These are phyloP conservation scores for Brevimyrus niger DNA, from an alignment of 2,113 vertebrate genomes.

Conservation along the genomic window DNA sequence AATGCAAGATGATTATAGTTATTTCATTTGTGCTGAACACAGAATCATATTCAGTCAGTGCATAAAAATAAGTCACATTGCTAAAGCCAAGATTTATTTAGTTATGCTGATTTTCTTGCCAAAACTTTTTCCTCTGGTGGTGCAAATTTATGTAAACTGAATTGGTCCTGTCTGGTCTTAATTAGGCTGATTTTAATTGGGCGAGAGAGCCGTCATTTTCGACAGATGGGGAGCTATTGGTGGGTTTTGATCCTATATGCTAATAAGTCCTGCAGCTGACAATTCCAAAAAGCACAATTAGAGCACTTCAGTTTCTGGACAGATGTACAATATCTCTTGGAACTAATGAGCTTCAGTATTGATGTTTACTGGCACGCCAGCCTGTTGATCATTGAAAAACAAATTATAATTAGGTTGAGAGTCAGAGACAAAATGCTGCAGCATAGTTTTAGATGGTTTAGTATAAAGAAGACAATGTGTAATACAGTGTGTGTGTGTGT, in stretches of 20 bases:
- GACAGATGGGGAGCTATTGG: not conserved
- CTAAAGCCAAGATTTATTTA: constrained; percentile 10
- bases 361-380: not conserved
- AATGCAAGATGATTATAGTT: not conserved
- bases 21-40: not conserved
- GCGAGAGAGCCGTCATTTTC: not conserved
- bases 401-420: not conserved
- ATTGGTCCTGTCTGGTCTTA: not conserved
- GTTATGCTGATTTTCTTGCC: not conserved
- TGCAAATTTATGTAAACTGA: not conserved
- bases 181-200: constrained; percentile 16
- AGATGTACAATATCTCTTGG: not conserved
- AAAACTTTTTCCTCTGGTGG: not conserved
- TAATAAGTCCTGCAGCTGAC: not conserved
- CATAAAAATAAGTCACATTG: constrained; percentile 4
- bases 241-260: not conserved
- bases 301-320: not conserved
- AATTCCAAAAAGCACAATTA: constrained; percentile 16
- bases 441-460: not conserved
- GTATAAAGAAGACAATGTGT: not conserved
- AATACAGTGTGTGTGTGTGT: not conserved
- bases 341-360: not conserved
- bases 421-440: not conserved
- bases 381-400: not conserved
- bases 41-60: not conserved